Conservation (phyloP, 2,888 invertebrate genomes). For the Diadegma fenestrale region DNA sequence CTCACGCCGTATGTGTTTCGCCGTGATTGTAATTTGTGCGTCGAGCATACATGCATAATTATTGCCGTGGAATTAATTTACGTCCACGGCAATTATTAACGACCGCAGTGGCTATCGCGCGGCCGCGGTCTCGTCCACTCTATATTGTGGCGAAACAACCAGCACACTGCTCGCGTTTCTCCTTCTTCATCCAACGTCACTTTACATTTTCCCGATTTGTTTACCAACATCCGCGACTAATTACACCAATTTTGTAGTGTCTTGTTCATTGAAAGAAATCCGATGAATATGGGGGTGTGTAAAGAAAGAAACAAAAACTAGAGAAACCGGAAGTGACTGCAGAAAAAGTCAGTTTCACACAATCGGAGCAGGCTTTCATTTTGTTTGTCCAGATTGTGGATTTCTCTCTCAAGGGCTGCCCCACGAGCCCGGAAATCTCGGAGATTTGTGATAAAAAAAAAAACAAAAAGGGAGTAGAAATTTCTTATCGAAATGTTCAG, state of each 20-base stretch:
- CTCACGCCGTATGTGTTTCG: conserved; percentile 70
- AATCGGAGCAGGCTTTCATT: background rate
- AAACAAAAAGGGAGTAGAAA: background rate
- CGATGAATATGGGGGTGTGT: no score
- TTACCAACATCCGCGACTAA: background rate
- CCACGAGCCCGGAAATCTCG: background rate
- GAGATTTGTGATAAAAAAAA: background rate
- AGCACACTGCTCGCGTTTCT: conserved; percentile 1
- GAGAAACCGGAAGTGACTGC: background rate
- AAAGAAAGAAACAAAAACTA: background rate
- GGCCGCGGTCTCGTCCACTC: conserved; percentile 29
- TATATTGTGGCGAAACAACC: conserved; percentile 6
- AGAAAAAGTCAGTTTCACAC: background rate
- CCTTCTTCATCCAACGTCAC: conserved; percentile 28
- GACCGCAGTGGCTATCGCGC: conserved; percentile 69
- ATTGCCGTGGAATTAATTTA: conserved; percentile 79
- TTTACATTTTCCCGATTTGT: background rate
- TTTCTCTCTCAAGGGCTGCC: background rate
- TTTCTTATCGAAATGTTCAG: conserved; percentile 1
- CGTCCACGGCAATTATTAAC: conserved; percentile 78
- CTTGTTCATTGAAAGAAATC: no score
- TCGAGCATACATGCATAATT: conserved; percentile 80
- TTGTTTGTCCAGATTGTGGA: background rate
- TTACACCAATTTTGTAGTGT: no score
- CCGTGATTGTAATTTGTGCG: conserved; percentile 82